These are phyloP conservation scores for Pyrrhia umbra DNA, from an alignment of 2,888 invertebrate species.

Conservation along the genomic window DNA sequence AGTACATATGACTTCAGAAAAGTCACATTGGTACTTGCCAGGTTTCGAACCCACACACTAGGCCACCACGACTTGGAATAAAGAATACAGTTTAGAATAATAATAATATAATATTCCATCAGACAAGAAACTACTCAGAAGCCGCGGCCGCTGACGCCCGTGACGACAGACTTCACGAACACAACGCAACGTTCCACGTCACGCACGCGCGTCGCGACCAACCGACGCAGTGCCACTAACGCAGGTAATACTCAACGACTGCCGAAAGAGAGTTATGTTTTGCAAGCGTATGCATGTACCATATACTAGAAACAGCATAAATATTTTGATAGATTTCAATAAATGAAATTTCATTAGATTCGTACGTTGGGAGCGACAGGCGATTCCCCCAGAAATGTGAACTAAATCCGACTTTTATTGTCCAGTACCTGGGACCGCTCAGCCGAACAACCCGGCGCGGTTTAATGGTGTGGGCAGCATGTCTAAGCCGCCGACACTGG, in stretches of 20 bases:
- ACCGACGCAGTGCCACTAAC: conserved; percentile 74
- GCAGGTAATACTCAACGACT: too few relatives aligned
- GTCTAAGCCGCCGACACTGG: conserved; percentile 78
- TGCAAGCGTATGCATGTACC: too few relatives aligned
- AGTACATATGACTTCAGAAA: too few relatives aligned
- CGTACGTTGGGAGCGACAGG: too few relatives aligned
- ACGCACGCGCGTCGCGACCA: conserved; percentile 91
- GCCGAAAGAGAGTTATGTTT: too few relatives aligned
- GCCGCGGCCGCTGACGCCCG: conserved; percentile 82
- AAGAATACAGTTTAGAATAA: too few relatives aligned
- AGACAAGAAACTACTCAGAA: conserved; percentile 85
- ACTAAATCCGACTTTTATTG: conserved; percentile 9
- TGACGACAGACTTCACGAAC: conserved; percentile 84
- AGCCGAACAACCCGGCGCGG: conserved; percentile 65
- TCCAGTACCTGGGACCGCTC: conserved; percentile 54
- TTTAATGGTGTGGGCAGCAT: conserved; percentile 70
- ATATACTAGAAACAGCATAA: too few relatives aligned
- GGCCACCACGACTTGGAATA: too few relatives aligned
- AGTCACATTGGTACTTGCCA: too few relatives aligned
- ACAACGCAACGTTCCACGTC: conserved; percentile 91
- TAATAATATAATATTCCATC: conserved; percentile 25
- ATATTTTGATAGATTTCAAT: too few relatives aligned
- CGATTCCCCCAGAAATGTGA: not conserved
- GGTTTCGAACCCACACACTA: too few relatives aligned
- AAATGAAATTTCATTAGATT: too few relatives aligned